Evolutionary conservation across 2,888 invertebrate genomes (phyloP), one percentile per base, ranked within the genome.

Genomic region (Lydus trimaculatus): DNA sequence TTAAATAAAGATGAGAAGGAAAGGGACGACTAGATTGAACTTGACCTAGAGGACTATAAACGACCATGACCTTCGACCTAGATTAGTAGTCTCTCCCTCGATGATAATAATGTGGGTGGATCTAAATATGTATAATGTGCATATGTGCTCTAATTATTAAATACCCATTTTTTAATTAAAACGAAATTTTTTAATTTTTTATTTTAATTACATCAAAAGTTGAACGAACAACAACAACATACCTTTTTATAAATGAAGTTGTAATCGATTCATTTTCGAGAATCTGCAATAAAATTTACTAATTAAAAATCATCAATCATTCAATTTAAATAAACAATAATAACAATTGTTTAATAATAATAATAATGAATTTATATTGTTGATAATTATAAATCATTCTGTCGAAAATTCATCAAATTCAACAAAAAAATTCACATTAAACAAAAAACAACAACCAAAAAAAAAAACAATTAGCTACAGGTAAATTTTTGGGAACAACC

Each of bases 51-150:
- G 72, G 68, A 75, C 33, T 62, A 68, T 72, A 68, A 70, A 67
- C 78, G 78, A 66, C 78, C 79, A 61, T 79, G 79, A 79, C 78
- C 79, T 78, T 74, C 76, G 74, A 66, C 76, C 77, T 73, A 79
- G 74, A 77, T 78, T 76, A 73, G 67, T 76, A 73, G 67, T 70
- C 66, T 70, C 73, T 73, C 72, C 74, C 72, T 63, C 66, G 23
- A 23, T 52, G 70, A 71, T 70, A 52, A 52, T 71, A 72, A 71
- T 70, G 73, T 67, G 71, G 62, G 70, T 72, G 73, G 71, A 65
- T 66, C 61, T 62, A 67, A 59, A 62, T 58, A 59, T 56, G 15
- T 33, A 13, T 28, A 56, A 59, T 56, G 15, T 33, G 17, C 33
- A 56, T 61, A 59, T 61, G 31, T 60, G 13, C 13, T 31, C 7